Evolutionary conservation across 1,140 invertebrate species (phyloP), one percentile per base, ranked within the genome.

Genomic region (Meloidogyne floridensis): DNA sequence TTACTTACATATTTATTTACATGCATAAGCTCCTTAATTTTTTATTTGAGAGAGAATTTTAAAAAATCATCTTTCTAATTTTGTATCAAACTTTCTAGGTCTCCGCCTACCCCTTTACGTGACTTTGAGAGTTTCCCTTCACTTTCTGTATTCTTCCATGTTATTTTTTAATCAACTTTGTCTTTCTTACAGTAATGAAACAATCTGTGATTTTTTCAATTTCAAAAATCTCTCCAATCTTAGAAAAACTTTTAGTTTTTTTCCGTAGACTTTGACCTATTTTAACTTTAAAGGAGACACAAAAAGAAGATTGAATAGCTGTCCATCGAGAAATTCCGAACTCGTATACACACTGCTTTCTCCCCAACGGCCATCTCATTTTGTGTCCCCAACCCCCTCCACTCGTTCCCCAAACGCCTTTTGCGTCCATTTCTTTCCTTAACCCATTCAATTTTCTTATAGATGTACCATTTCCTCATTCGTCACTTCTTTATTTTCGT

Each of bases 401-500:
- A 65, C n/a, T 65, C 59, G n/a, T 65, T 65, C 59, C 59, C 59
- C 59, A 65, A 65, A 65, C 59, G 59, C 59, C 7, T 65, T 65
- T 65, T 65, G 59, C 59, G 59, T 65, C 59, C 59, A 15, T 65
- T 65, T 65, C 0, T 65, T 7, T 65, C n/a, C n/a, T 65, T 65
- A 65, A 65, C 59, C 59, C 59, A 65, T 65, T 65, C 59, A 65
- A 47, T 47, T 47, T 47, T 47, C 47, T 47, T 65, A 65, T 65
- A 65, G 6, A n/a, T 65, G 59, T 65, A 65, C 59, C 59, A 65
- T 65, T 65, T 65, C 59, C 59, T n/a, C 59, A 65, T 65, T 65
- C 59, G 59, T 65, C 59, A 65, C 59, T 65, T 65, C 59, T 65
- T 65, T 65, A 65, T 65, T 65, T 65, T 65, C n/a, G 59, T 65